phyloP scores from a whole-genome alignment of 2,113 vertebrate species.

The Ophthalmolycus amberensis region DNA sequence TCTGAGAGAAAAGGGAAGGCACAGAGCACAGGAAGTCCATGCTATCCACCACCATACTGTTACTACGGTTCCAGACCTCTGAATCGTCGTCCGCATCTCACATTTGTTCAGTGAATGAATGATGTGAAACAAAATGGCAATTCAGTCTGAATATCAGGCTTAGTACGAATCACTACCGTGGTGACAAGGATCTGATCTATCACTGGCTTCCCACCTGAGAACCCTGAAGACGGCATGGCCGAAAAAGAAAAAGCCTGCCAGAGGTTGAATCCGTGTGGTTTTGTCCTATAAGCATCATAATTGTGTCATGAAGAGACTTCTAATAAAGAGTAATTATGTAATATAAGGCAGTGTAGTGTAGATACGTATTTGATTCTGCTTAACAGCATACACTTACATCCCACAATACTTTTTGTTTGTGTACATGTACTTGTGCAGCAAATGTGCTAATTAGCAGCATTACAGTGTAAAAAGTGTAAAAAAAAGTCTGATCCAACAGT shows the following conservation, averaged over 20 bases:
- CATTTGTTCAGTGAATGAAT: no score
- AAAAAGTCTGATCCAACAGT: neutral
- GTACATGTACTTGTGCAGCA: neutral
- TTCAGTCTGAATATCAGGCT: no score
- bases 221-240: neutral
- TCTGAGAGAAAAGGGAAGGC: neutral
- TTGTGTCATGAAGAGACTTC: neutral
- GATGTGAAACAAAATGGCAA: no score
- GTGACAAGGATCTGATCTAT: neutral
- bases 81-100: no score
- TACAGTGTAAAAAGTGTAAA: neutral
- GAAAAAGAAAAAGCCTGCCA: neutral
- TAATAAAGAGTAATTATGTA: neutral
- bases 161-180: neutral
- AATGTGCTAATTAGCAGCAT: neutral
- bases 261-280: neutral
- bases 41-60: neutral
- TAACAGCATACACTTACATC: neutral
- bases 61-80: neutral
- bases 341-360: neutral
- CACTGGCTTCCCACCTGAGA: neutral
- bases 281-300: neutral
- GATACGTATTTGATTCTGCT: neutral
- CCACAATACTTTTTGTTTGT: neutral
- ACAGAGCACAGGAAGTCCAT: neutral